A percentile compares a stretch with the other conserved stretches of the same genome.
Conservation (phyloP, 2,888 invertebrate genomes). For the Hirtodrosophila histrioides region DNA sequence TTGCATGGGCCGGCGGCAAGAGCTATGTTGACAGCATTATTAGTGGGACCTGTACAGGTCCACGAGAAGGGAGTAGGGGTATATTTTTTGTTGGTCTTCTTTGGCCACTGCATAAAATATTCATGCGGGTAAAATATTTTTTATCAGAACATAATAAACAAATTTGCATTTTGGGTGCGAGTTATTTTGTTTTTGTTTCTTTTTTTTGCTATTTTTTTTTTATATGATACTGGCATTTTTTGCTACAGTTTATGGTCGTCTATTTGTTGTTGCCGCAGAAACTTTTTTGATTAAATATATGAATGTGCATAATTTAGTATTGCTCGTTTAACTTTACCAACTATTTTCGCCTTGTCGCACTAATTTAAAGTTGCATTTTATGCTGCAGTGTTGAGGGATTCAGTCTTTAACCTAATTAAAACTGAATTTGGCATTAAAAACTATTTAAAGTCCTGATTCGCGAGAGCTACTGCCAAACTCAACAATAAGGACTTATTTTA, state of each 20-base stretch:
- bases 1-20: slow-evolving; percentile 59
- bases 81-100: slow-evolving; percentile 18
- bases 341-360: slow-evolving; percentile 30
- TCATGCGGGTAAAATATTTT: slow-evolving; percentile 61
- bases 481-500: too few species aligned
- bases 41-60: slow-evolving; percentile 52
- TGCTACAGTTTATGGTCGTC: slow-evolving; percentile 30
- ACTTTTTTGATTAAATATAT: slow-evolving; percentile 66
- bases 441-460: neutral
- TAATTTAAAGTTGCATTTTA: slow-evolving; percentile 48
- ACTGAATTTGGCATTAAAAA: slow-evolving; percentile 6
- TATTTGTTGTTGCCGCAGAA: slow-evolving; percentile 35
- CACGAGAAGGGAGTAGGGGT: slow-evolving; percentile 17
- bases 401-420: slow-evolving; percentile 15
- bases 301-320: slow-evolving; percentile 26
- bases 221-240: slow-evolving; percentile 13
- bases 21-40: slow-evolving; percentile 70
- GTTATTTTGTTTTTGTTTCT: slow-evolving; percentile 15
- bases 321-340: slow-evolving; percentile 11
- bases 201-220: slow-evolving; percentile 1
- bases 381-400: slow-evolving; percentile 27
- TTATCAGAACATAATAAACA: slow-evolving; percentile 76
- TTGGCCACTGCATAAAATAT: slow-evolving; percentile 61
- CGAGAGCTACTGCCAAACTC: too few species aligned
- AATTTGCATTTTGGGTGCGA: slow-evolving; percentile 65